phyloP scores from a whole-genome alignment of 2,113 vertebrate genomes.

The Columba livia region DNA sequence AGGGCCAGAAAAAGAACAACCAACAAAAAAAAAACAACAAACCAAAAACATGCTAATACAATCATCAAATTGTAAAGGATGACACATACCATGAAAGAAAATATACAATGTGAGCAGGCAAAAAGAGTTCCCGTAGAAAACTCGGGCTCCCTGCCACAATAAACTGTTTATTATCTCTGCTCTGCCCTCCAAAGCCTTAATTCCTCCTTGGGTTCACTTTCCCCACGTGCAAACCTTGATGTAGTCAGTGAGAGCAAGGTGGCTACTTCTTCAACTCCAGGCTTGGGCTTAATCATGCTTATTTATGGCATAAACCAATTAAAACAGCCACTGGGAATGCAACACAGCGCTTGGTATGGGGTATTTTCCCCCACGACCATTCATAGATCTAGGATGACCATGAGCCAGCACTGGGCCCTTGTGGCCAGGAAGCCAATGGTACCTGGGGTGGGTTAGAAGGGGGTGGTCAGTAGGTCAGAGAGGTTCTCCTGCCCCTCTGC shows the following conservation, averaged over 20 bases:
- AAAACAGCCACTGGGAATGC: background rate
- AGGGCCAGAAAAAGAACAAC: background rate
- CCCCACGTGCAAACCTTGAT: background rate
- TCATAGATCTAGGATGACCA: rapidly evolving
- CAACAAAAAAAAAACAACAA: no score
- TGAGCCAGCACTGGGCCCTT: no score
- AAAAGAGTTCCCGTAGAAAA: background rate
- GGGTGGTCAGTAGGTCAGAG: no score
- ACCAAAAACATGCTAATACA: background rate
- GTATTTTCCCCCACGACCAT: background rate
- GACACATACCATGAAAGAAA: background rate
- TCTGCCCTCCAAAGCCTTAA: background rate
- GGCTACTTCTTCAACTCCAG: background rate
- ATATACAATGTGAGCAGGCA: background rate
- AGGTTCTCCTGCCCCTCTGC: no score
- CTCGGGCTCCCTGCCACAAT: background rate
- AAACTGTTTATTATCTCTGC: background rate
- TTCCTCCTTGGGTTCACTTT: background rate
- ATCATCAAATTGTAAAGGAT: background rate
- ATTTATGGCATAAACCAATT: background rate
- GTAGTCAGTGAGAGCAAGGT: background rate
- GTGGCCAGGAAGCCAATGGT: no score
- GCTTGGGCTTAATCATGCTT: background rate
- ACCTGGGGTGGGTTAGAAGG: no score
- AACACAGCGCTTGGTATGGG: rapidly evolving